Conservation (phyloP, 64 coral and sea anemone species). For the Orbicella faveolata region DNA sequence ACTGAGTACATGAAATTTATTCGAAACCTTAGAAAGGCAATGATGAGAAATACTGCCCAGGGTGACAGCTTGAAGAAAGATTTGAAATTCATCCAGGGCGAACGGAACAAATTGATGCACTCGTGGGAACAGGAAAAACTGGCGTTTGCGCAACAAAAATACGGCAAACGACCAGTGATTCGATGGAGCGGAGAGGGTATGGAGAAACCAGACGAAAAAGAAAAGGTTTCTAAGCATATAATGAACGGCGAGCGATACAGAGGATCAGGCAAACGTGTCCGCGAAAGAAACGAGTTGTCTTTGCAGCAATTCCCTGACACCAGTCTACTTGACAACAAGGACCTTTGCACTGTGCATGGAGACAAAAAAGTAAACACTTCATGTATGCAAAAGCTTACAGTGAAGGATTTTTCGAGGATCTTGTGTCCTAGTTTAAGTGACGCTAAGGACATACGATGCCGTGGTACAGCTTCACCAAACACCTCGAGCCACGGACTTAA, state of each 20-base stretch:
- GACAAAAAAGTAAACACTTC: neutral
- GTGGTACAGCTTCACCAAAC: neutral
- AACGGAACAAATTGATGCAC: neutral
- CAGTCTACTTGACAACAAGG: neutral
- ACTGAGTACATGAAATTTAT: neutral
- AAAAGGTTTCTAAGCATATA: neutral
- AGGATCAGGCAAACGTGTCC: neutral
- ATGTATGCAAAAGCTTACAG: neutral
- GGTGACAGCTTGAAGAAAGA: neutral
- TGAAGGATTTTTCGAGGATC: constrained; percentile 7
- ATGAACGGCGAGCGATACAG: neutral
- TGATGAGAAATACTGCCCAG: neutral
- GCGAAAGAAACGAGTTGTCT: neutral
- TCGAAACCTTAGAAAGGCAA: neutral
- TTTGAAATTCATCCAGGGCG: neutral
- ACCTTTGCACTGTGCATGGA: neutral
- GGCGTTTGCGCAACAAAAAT: neutral
- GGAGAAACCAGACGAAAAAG: neutral
- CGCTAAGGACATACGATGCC: neutral
- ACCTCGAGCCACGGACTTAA: neutral
- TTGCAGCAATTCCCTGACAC: neutral
- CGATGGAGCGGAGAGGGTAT: neutral
- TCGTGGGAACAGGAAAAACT: neutral
- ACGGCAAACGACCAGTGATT: neutral
- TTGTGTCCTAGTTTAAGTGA: neutral